Conservation (phyloP, 1,140 invertebrate genomes). For the Metopolophium dirhodum region DNA sequence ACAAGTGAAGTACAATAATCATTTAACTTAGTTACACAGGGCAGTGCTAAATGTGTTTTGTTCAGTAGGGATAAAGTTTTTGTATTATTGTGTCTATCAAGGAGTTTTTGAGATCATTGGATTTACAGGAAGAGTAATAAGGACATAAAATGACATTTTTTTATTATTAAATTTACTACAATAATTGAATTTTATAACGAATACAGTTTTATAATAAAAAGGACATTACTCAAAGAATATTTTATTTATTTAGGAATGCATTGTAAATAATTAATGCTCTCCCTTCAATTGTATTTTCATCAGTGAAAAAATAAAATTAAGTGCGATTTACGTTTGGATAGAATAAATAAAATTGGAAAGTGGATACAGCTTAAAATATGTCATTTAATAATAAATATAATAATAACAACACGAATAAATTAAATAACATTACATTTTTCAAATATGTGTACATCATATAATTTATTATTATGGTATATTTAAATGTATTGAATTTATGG, state of each 20-base stretch:
- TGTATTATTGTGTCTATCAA: neutral
- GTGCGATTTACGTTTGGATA: neutral
- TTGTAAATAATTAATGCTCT: neutral
- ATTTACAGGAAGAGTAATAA: neutral
- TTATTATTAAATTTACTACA: neutral
- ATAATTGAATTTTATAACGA: neutral
- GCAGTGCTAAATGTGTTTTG: neutral
- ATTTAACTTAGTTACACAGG: neutral
- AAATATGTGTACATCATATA: neutral
- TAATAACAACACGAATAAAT: neutral
- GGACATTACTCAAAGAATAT: neutral
- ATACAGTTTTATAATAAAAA: neutral
- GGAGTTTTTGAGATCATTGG: neutral
- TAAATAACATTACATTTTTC: neutral
- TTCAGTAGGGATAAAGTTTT: neutral
- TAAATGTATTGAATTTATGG: neutral
- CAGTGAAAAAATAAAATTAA: neutral
- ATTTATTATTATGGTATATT: neutral
- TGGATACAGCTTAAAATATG: neutral
- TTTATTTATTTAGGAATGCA: neutral
- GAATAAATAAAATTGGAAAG: neutral
- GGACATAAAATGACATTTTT: neutral
- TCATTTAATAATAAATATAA: neutral
- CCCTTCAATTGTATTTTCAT: neutral
- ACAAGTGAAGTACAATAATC: conserved; percentile 11